These are phyloP conservation scores for Diprion similis DNA, from an alignment of 1,140 invertebrate species.

Conservation along the genomic window DNA sequence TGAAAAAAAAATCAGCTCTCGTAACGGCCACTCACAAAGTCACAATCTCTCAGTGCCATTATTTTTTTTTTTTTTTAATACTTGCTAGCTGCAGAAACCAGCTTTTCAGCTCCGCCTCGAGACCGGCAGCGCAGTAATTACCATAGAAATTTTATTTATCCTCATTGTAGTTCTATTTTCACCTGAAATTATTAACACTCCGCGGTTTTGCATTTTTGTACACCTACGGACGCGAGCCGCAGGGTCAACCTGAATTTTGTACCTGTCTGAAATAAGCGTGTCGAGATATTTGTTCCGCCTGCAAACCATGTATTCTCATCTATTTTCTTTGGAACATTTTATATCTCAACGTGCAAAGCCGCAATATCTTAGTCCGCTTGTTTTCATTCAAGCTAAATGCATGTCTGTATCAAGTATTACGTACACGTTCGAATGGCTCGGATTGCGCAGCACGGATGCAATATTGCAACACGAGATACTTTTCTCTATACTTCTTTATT, in stretches of 20 bases:
- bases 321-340: not conserved
- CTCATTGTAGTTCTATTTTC: constrained; percentile 17
- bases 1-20: no score
- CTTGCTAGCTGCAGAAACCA: not conserved
- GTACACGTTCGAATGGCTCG: no score
- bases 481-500: no score
- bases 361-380: no score
- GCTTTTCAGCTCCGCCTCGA: not conserved
- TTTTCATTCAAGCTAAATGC: no score
- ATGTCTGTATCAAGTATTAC: no score
- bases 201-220: not conserved
- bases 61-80: not conserved
- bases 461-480: no score
- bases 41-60: not conserved
- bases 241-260: not conserved
- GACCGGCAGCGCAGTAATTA: constrained; percentile 23
- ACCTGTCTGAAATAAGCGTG: not conserved
- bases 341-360: not conserved
- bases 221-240: not conserved
- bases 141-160: constrained; percentile 36
- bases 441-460: no score
- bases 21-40: no score
- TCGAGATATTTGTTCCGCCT: not conserved
- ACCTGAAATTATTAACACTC: not conserved
- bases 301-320: not conserved